Evolutionary conservation across 2,888 invertebrate species (phyloP).

Genomic region (Melikaiella ostensackeni): DNA sequence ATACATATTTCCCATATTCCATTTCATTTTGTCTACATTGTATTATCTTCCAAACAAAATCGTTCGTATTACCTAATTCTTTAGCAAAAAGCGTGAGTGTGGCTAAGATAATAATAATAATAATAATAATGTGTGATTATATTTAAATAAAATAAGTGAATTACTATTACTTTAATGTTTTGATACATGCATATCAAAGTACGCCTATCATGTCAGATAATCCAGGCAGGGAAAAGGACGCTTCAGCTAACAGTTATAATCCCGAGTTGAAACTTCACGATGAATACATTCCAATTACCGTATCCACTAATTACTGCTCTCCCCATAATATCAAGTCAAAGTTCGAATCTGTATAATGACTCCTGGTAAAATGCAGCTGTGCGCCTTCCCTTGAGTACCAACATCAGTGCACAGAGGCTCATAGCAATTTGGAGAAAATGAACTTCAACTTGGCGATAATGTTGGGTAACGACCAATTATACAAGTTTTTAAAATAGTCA

Average conservation of each 20-base stretch:
- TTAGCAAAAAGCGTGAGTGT: too few species aligned
- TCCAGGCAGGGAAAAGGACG: neutral
- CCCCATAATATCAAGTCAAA: conserved; percentile 47
- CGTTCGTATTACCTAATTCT: too few species aligned
- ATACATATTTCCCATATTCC: too few species aligned
- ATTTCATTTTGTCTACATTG: too few species aligned
- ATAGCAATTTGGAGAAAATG: neutral
- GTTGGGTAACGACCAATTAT: conserved; percentile 21
- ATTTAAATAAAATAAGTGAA: too few species aligned
- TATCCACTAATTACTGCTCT: conserved; percentile 53
- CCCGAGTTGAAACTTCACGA: neutral
- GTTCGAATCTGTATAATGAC: conserved; percentile 46
- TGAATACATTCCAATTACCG: conserved; percentile 52
- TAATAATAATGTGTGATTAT: too few species aligned
- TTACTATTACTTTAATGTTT: neutral
- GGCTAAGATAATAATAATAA: too few species aligned
- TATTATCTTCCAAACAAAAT: too few species aligned
- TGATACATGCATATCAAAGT: neutral
- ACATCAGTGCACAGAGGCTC: neutral
- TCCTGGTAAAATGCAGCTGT: conserved; percentile 40
- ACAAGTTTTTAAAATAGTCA: neutral
- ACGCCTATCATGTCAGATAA: neutral
- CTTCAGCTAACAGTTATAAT: conserved; percentile 1
- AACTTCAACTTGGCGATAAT: neutral
- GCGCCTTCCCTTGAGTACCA: neutral